Base-by-base conservation (phyloP, 2,888 invertebrate genomes). In the Chironomus tentans region DNA sequence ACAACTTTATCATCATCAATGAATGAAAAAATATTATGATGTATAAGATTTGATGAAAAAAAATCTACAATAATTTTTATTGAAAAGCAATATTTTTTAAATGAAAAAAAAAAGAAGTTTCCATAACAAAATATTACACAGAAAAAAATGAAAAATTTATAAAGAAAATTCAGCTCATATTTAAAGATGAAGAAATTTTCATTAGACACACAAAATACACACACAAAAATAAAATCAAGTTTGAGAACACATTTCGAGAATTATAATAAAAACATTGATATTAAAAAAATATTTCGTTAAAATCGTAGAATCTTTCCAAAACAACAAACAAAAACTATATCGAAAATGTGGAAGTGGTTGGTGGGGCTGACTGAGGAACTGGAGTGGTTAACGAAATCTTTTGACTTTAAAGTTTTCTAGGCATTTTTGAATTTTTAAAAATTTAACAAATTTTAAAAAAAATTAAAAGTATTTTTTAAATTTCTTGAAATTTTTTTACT, bases 1-100 rank as follows among this genome's bases (percentile, higher is more conserved):
- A 24, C 69, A 47, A 12, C 62, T 18, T 62, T 47, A 77, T 80
- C 76, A 81, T 79, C 80, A 78, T 69, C 78, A 79, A 80, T 78
- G 78, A 78, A 79, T 78, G 38, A 38, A 38, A n/a, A 28, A 38
- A 38, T 38, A 38, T 2, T 38, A 38, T 38, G 38, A 38, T 10
- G 10, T 38, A 38, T 38, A 38, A 38, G 38, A 38, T 38, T 38
- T 50, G 50, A 56, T 15, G 56, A 56, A 56, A 65, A 75, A n/a
- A 75, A 77, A 77, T 70, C 68, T 71, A 76, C 62, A 77, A 76
- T 76, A 77, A 46, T 75, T 77, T 69, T 61, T 70, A 74, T 56
- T 69, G 70, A 77, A 69, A 72, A 73, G 73, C 70, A 70, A 74
- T 75, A 74, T 77, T 77, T 75, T 65, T 74, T 77, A 70, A 77